Evolutionary conservation across 2,113 vertebrate genomes (phyloP), one percentile per base, ranked within the genome.

Genomic region (Empidonax alnorum): DNA sequence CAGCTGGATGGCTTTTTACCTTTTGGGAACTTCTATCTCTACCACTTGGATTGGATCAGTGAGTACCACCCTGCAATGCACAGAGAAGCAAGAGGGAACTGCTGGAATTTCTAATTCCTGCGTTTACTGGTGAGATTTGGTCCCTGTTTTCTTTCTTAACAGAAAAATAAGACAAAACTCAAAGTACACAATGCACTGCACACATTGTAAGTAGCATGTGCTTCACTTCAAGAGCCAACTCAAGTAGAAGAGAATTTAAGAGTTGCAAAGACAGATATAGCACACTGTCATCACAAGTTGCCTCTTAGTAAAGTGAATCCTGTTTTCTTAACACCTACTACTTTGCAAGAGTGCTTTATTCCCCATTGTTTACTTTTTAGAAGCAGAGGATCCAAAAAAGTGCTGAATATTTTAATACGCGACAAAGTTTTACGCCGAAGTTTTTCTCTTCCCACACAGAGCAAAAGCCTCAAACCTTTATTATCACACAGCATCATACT

Each of bases 351-450:
- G 79, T 37, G 24, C 53, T 94, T 90, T 65, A 71, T 71, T 91
- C 67, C 39, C 76, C 56, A 93, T 92, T 96, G 91, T 96, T 97
- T 97, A 84, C 83, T 89, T 93, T 84, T 31, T 56, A 83, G 67
- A 96, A 90, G 79, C 44, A 77, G 27, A 74, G 5, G 20, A 80
- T 71, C 22, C 15, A 10, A 59, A 79, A 72, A 79, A 72, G 33
- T 37, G 39, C 65, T 82, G 56, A 95, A 58, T 78, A 91, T 95
- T 94, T 92, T 84, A 78, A 89, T 94, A 72, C 55, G 23, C 1
- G 9, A 71, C 55, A 81, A 72, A 94, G 67, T 88, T 86, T 39
- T 76, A 67, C 3, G 3, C 71, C 24, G 4, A 87, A 86, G 35
- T 93, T 93, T 90, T 80, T 77, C 50, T 88, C 78, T 80, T 86